Evolutionary conservation across 2,888 invertebrate species (phyloP).

Genomic region (Melolontha melolontha): DNA sequence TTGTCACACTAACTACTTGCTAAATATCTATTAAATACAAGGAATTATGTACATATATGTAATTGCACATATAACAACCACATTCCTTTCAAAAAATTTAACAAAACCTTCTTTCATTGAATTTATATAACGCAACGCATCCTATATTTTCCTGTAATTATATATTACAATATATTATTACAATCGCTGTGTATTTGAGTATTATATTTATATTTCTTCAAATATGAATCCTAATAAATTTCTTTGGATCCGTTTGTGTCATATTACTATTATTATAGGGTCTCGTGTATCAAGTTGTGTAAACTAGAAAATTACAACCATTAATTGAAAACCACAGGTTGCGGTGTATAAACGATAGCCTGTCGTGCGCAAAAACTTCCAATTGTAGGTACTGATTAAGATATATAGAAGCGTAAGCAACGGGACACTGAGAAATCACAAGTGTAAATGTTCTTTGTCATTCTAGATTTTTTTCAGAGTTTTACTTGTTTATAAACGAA

Average conservation of each 20-base stretch:
- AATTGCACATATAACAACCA: too few species aligned
- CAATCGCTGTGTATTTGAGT: too few species aligned
- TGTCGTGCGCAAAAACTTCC: conserved; percentile 48
- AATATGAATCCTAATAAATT: neutral
- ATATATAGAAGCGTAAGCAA: conserved; percentile 43
- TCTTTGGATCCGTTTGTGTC: conserved; percentile 4
- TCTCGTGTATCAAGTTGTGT: conserved; percentile 25
- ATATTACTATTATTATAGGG: conserved; percentile 9
- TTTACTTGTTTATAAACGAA: too few species aligned
- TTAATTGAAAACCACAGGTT: conserved; percentile 51
- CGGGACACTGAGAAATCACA: conserved; percentile 44
- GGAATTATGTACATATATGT: too few species aligned
- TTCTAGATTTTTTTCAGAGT: too few species aligned
- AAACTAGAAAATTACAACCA: conserved; percentile 42
- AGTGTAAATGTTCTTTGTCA: conserved; percentile 29
- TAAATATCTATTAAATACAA: too few species aligned
- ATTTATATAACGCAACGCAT: too few species aligned
- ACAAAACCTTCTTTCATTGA: too few species aligned
- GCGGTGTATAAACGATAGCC: conserved; percentile 48
- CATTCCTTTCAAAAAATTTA: too few species aligned
- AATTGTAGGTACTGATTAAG: conserved; percentile 47
- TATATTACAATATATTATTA: too few species aligned
- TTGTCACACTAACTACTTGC: too few species aligned
- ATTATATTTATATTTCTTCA: neutral
- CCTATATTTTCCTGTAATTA: too few species aligned